Base-by-base conservation (phyloP, 2,113 vertebrate genomes). In the Macaca mulatta region DNA sequence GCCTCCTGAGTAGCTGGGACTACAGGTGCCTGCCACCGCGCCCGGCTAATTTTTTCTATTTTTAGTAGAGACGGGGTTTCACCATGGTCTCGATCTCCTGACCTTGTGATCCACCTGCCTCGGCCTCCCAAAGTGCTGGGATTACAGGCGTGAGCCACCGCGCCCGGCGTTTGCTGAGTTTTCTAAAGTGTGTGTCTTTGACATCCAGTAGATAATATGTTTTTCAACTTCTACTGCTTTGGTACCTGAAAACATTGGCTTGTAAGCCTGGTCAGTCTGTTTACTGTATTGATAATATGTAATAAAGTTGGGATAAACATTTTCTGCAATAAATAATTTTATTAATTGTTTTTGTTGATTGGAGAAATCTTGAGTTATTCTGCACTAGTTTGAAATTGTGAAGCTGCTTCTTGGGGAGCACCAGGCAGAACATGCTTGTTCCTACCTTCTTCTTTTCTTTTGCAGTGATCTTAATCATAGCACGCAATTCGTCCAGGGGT, bases 401-500 rank as follows among this genome's bases (percentile, higher is more conserved):
- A 75, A 96, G 18, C 50, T 86, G 93, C 59, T 96, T 50, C n/a
- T 14, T 64, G 23, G 55, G 35, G 64, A 40, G 22, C 32, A 72
- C 23, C 2, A 59, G 48, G 67, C 43, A 59, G 20, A 84, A 7
- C 27, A 8, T 67, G 8, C 48, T 98, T 77, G 89, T 93, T 82
- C 81, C 40, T 59, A 50, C 52, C 57, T 85, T 86, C 25, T 77
- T 89, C 25, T 94, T 97, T 79, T 98, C 30, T 95, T 96, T 98
- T 97, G 10, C 99, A 99, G 99, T 98, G 99, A 99, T 98, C 99
- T 99, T 98, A 99, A 99, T 98, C 99, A 99, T 98, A 99, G 99
- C 98, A 99, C 99, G 0, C 99, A 99, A 64, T 99, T 99, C 64
- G 99, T 99, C 92, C 99, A 99, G 98, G 99, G 99, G 57, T 99